Conservation (phyloP, 2,888 invertebrate genomes). For the Epinotia brunnichana region DNA sequence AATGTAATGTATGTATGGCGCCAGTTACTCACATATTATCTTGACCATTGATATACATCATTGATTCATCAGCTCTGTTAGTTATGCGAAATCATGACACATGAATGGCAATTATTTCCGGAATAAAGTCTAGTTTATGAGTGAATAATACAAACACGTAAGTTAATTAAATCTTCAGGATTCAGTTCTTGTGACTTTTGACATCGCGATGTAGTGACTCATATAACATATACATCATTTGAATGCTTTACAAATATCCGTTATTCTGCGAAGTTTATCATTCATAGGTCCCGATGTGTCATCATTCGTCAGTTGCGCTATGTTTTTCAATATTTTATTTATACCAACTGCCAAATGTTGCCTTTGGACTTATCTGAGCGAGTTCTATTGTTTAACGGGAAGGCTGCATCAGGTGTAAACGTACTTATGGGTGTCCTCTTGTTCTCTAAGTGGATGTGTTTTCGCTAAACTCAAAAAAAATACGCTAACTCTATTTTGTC, state of each 20-base stretch:
- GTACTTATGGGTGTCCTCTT: no score
- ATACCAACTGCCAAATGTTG: constrained; percentile 53
- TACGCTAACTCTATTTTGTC: not conserved
- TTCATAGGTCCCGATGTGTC: constrained; percentile 50
- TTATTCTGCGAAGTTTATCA: constrained; percentile 59
- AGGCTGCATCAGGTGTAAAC: no score
- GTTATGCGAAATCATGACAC: constrained; percentile 67
- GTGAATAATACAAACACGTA: constrained; percentile 36
- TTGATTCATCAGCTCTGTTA: constrained; percentile 61
- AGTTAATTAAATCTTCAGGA: constrained; percentile 55
- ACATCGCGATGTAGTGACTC: constrained; percentile 61
- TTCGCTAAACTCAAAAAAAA: no score
- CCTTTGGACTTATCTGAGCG: constrained; percentile 34
- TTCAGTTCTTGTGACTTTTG: constrained; percentile 59
- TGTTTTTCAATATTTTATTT: constrained; percentile 55
- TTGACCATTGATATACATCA: constrained; percentile 52
- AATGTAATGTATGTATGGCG: constrained; percentile 31
- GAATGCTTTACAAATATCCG: constrained; percentile 55
- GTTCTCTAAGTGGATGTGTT: no score
- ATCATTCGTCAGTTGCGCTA: constrained; percentile 44
- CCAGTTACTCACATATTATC: constrained; percentile 32
- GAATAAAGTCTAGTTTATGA: constrained; percentile 46
- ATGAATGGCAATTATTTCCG: constrained; percentile 69
- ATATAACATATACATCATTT: constrained; percentile 60
- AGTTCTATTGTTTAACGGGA: no score